Evolutionary conservation across 2,888 invertebrate species (phyloP).

Genomic region (Drosophila testacea): DNA sequence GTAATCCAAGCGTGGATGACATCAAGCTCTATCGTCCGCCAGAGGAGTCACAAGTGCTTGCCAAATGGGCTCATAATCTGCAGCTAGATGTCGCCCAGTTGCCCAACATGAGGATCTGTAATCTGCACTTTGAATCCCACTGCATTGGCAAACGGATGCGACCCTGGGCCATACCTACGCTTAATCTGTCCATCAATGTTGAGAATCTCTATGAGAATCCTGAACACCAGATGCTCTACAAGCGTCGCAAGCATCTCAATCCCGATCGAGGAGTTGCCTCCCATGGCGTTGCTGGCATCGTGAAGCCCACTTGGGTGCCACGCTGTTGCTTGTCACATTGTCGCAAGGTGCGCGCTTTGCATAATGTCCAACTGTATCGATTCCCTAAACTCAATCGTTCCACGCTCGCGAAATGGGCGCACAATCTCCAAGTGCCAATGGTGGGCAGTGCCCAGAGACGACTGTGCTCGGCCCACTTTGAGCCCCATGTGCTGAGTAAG

Average conservation of each 20-base stretch:
- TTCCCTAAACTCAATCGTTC: constrained; percentile 79
- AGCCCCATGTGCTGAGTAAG: constrained; percentile 80
- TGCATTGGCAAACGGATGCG: constrained; percentile 82
- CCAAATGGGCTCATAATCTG: constrained; percentile 82
- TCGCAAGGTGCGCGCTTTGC: constrained; percentile 76
- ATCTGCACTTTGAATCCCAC: constrained; percentile 80
- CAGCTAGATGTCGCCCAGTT: constrained; percentile 67
- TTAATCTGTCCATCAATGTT: constrained; percentile 75
- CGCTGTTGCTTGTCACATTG: constrained; percentile 81
- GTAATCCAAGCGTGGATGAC: constrained; percentile 82
- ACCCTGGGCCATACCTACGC: constrained; percentile 81
- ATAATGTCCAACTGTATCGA: constrained; percentile 80
- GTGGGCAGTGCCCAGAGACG: constrained; percentile 80
- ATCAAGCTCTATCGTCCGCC: constrained; percentile 80
- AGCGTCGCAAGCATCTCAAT: constrained; percentile 54
- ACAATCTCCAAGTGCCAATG: constrained; percentile 78
- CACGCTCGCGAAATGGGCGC: constrained; percentile 82
- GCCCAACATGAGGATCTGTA: constrained; percentile 72
- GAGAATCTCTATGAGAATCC: constrained; percentile 82
- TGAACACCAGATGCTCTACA: constrained; percentile 67
- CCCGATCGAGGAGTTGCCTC: constrained; percentile 1
- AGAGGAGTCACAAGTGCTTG: constrained; percentile 75
- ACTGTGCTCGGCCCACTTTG: constrained; percentile 79
- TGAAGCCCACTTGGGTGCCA: constrained; percentile 79
- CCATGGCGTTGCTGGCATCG: not conserved